Conservation (phyloP, 2,113 vertebrate genomes). For the Pterocles gutturalis region DNA sequence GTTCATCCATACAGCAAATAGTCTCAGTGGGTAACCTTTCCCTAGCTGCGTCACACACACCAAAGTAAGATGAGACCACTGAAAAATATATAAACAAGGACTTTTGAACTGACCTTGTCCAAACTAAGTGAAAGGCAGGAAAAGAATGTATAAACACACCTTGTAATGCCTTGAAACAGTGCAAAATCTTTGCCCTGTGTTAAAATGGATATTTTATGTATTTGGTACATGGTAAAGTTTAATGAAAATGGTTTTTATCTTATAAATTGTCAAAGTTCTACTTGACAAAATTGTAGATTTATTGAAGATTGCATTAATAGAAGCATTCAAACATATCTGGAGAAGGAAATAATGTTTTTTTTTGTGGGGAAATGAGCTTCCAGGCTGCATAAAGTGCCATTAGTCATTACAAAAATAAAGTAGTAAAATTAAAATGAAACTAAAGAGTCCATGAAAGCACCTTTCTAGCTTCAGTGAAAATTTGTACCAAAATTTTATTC, state of each 20-base stretch:
- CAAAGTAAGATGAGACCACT: constrained; percentile 72
- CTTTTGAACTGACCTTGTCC: constrained; percentile 38
- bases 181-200: neutral
- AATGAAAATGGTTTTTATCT: neutral
- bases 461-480: neutral
- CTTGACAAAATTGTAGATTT: neutral
- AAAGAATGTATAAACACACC: constrained; percentile 13
- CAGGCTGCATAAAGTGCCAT: neutral
- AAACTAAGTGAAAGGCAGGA: neutral
- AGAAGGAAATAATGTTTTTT: neutral
- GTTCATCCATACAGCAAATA: constrained; percentile 76
- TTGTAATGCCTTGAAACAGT: neutral
- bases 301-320: neutral
- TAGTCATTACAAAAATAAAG: neutral
- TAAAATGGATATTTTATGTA: neutral
- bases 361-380: neutral
- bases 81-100: constrained; percentile 55
- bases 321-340: neutral
- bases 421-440: neutral
- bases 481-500: neutral
- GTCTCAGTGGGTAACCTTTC: constrained; percentile 72
- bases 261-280: neutral
- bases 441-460: neutral
- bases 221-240: neutral
- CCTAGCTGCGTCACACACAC: constrained; percentile 58